These are phyloP conservation scores for Mungos mungo DNA, from an alignment of 2,113 vertebrate genomes.

Conservation along the genomic window DNA sequence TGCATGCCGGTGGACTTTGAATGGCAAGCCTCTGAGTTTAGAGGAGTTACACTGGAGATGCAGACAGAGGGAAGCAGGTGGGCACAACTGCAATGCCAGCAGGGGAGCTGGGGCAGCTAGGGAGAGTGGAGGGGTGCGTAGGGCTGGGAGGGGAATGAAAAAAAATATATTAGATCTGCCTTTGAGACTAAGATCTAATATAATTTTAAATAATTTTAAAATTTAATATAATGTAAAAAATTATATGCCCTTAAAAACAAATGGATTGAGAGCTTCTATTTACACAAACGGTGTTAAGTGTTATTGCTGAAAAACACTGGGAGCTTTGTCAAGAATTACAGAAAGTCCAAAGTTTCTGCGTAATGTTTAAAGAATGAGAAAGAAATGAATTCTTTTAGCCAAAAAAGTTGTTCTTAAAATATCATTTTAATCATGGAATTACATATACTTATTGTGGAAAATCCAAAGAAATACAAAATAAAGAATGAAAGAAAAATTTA, in stretches of 20 bases:
- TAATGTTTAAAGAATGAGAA: conserved; percentile 52
- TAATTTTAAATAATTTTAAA: too few species aligned
- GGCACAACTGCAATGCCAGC: too few species aligned
- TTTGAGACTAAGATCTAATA: neutral
- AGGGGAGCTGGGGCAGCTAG: too few species aligned
- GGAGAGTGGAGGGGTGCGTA: neutral
- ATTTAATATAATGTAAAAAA: neutral
- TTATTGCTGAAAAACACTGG: conserved; percentile 23
- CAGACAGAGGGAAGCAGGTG: neutral
- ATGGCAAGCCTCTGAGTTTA: neutral
- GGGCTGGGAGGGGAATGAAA: neutral
- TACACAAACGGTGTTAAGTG: conserved; percentile 10
- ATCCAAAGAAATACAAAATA: neutral
- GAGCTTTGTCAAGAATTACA: conserved; percentile 39
- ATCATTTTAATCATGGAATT: conserved; percentile 40
- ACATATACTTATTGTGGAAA: neutral
- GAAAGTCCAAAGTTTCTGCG: conserved; percentile 27
- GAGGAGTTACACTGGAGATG: neutral
- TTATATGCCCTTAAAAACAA: neutral
- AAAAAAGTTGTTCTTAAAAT: neutral
- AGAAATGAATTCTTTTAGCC: conserved; percentile 9
- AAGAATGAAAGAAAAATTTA: neutral
- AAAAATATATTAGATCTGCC: neutral
- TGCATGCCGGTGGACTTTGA: neutral
- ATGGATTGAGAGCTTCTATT: neutral